Evolutionary conservation across 2,888 invertebrate species (phyloP).

Genomic region (Mesorhabditis belari): DNA sequence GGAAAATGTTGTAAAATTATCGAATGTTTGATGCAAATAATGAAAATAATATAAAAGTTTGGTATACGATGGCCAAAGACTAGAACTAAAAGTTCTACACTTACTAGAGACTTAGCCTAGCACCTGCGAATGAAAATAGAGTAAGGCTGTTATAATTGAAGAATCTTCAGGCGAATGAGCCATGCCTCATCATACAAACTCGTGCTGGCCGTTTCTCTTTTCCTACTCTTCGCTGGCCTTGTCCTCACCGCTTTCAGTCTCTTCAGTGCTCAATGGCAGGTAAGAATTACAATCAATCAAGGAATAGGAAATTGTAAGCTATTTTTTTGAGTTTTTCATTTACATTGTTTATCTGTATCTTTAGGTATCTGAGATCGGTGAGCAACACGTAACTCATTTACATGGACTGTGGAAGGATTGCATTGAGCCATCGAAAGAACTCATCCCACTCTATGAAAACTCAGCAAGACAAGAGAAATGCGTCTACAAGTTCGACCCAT

Average conservation of each 20-base stretch:
- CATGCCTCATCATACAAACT: slow-evolving; percentile 17
- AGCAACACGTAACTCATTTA: slow-evolving; percentile 21
- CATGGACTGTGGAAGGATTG: slow-evolving; percentile 41
- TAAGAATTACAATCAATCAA: slow-evolving; percentile 1
- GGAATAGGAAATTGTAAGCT: not conserved
- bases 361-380: slow-evolving; percentile 27
- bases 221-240: slow-evolving; percentile 25
- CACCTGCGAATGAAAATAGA: too few species aligned
- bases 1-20: too few species aligned
- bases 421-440: slow-evolving; percentile 9
- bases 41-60: too few species aligned
- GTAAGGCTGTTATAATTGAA: too few species aligned
- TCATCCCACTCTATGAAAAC: not conserved
- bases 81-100: too few species aligned
- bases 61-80: too few species aligned
- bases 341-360: not conserved
- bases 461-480: slow-evolving; percentile 17
- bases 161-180: not conserved
- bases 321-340: too few species aligned
- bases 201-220: slow-evolving; percentile 25
- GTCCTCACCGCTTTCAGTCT: slow-evolving; percentile 27
- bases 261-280: slow-evolving; percentile 36
- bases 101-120: too few species aligned
- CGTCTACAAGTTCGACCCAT: slow-evolving; percentile 28
- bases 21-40: too few species aligned